Percentiles rank a stretch among this genome's conserved stretches.
Conservation (phyloP, 2,888 invertebrate genomes). For the Eupithecia centaureata region DNA sequence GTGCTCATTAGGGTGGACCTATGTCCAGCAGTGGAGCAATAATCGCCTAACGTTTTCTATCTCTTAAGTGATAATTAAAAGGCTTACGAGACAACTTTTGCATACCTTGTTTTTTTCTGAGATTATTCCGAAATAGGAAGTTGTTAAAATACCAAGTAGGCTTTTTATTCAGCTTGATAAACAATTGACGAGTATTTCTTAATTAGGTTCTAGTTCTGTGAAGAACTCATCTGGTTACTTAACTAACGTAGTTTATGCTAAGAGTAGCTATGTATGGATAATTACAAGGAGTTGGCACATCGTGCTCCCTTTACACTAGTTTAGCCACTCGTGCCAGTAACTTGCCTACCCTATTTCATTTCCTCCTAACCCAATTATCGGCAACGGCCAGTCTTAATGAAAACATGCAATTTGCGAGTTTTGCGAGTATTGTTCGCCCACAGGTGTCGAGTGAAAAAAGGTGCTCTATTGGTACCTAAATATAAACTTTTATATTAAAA, state of each 20-base stretch:
- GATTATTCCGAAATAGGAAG: not conserved
- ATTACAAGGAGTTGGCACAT: constrained; percentile 52
- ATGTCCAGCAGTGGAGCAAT: no score
- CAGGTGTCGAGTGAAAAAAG: no score
- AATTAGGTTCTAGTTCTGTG: constrained; percentile 21
- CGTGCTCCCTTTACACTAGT: constrained; percentile 47
- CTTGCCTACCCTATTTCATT: not conserved
- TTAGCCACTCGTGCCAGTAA: not conserved
- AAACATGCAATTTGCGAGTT: not conserved
- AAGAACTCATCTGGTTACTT: constrained; percentile 45
- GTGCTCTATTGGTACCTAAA: no score
- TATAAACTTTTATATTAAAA: no score
- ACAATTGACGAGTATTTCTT: constrained; percentile 3
- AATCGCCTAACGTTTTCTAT: not conserved
- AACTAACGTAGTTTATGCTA: constrained; percentile 34
- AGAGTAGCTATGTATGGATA: constrained; percentile 36
- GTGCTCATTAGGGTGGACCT: no score
- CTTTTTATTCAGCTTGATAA: not conserved
- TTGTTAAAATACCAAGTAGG: not conserved
- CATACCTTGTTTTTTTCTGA: not conserved
- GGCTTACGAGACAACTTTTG: not conserved
- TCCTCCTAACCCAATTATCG: not conserved
- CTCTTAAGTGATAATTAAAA: not conserved
- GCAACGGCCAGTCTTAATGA: not conserved
- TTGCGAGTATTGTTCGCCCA: not conserved